Conservation (phyloP, 2,888 invertebrate genomes). For the Scrobipalpa atriplicella region DNA sequence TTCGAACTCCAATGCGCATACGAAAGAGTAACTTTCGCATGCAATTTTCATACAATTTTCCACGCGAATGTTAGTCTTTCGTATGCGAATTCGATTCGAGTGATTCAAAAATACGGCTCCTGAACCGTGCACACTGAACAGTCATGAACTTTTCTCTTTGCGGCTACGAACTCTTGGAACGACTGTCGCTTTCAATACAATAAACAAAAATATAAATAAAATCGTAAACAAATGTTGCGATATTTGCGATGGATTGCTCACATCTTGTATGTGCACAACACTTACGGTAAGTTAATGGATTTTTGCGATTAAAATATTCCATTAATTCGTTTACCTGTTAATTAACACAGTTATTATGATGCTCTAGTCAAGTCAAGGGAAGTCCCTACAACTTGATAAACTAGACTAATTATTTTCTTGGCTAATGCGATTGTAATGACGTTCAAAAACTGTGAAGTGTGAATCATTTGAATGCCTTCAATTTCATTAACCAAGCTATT, state of each 20-base stretch:
- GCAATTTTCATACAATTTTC: too few relatives aligned
- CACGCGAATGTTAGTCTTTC: too few relatives aligned
- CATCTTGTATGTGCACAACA: not conserved
- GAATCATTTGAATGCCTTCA: not conserved
- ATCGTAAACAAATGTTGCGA: slow-evolving; percentile 6
- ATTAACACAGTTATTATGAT: not conserved
- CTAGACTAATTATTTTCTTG: not conserved
- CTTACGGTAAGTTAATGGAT: slow-evolving; percentile 9
- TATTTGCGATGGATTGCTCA: not conserved
- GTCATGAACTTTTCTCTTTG: slow-evolving; percentile 25
- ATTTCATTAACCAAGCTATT: not conserved
- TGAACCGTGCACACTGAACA: not conserved
- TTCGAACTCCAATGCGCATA: too few relatives aligned
- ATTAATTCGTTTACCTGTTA: not conserved
- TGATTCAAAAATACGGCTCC: too few relatives aligned
- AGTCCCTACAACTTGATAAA: not conserved
- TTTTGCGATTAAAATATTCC: not conserved
- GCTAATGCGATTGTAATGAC: not conserved
- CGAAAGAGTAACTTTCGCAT: too few relatives aligned
- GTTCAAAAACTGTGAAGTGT: not conserved
- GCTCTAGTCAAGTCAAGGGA: not conserved
- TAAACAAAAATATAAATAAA: slow-evolving; percentile 3
- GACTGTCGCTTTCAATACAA: not conserved
- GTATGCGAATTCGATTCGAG: too few relatives aligned
- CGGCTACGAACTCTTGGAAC: not conserved